Percentiles rank a stretch among this genome's conserved stretches.
These are phyloP conservation scores for Pteruthius melanotis DNA, from an alignment of 2,113 vertebrate genomes.

Conservation along the genomic window DNA sequence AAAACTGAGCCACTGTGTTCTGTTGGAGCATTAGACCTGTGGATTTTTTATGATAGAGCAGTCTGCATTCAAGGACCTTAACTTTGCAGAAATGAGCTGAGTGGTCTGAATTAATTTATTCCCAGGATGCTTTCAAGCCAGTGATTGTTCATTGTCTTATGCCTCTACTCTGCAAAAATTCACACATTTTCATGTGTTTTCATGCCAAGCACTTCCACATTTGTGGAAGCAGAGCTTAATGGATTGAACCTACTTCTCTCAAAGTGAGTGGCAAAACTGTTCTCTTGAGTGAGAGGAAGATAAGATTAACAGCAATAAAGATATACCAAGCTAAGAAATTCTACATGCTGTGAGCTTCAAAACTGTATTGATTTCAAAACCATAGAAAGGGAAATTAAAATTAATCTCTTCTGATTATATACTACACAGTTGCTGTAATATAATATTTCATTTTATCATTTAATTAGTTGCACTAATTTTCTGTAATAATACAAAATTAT, in stretches of 20 bases:
- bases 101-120: background rate
- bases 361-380: background rate
- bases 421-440: background rate
- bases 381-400: background rate
- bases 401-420: background rate
- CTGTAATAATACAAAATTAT: background rate
- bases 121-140: background rate
- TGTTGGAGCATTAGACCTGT: background rate
- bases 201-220: background rate
- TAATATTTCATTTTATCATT: background rate
- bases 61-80: background rate
- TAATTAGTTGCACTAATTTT: background rate
- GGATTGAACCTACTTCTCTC: background rate
- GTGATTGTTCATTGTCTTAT: background rate
- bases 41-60: background rate
- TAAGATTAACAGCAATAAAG: constrained; percentile 18
- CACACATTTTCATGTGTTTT: background rate
- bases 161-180: background rate
- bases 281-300: constrained; percentile 1
- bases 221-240: background rate
- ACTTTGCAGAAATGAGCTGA: background rate
- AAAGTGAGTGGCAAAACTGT: constrained; percentile 18
- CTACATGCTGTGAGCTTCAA: background rate
- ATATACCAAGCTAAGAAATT: background rate
- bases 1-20: background rate